Conservation (phyloP, 2,797 vertebrate genomes). For the Gallinago nigripennis region DNA sequence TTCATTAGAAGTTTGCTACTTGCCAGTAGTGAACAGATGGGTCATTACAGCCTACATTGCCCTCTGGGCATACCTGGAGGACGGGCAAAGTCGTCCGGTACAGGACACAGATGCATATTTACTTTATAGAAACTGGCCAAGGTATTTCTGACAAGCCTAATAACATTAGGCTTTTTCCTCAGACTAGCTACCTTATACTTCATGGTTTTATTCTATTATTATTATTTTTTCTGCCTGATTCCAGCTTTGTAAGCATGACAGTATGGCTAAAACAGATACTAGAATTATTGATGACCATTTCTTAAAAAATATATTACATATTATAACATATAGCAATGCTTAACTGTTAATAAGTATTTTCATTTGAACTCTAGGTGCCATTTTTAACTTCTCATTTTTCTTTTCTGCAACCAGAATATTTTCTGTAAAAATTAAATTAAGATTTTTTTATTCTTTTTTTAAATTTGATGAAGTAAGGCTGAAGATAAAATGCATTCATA, state of each 20-base stretch:
- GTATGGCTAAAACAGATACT: not conserved
- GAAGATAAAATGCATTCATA: not conserved
- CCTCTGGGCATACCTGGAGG: slow-evolving; percentile 89
- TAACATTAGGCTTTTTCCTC: not conserved
- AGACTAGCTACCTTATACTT: not conserved
- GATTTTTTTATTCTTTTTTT: not conserved
- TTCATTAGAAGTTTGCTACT: slow-evolving; percentile 93
- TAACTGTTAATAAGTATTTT: not conserved
- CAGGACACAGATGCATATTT: slow-evolving; percentile 57
- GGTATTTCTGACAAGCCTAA: slow-evolving; percentile 6
- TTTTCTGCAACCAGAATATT: not conserved
- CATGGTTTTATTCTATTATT: slow-evolving; percentile 17
- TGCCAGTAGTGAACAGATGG: slow-evolving; percentile 92
- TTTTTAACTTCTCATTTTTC: not conserved
- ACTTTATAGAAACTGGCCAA: slow-evolving; percentile 14
- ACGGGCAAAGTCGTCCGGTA: slow-evolving; percentile 74
- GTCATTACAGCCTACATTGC: slow-evolving; percentile 85
- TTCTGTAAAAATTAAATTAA: not conserved
- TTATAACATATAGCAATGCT: not conserved
- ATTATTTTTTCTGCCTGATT: not conserved
- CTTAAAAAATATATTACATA: not conserved
- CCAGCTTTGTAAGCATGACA: not conserved
- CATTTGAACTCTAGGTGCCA: not conserved
- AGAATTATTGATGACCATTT: not conserved
- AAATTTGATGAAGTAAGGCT: not conserved